A percentile compares a stretch with the other conserved stretches of the same genome.
phyloP scores from a whole-genome alignment of 2,113 vertebrate species.

The Chaenogobius annularis region DNA sequence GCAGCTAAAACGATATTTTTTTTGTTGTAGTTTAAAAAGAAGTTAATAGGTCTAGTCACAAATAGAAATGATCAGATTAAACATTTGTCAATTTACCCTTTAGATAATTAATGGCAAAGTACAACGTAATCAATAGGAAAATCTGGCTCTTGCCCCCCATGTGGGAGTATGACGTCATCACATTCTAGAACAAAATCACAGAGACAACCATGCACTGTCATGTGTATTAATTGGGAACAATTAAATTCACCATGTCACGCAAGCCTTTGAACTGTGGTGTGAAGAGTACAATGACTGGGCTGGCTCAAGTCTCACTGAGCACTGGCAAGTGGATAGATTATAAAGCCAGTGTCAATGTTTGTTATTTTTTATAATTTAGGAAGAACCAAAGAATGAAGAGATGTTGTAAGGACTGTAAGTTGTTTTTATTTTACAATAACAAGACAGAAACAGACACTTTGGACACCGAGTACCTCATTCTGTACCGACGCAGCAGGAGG shows the following conservation, averaged over 20 bases:
- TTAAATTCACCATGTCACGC: not conserved
- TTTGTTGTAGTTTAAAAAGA: too few species aligned
- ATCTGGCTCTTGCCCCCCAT: too few species aligned
- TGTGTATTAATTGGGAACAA: not conserved
- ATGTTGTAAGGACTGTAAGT: slow-evolving; percentile 4
- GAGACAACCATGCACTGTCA: too few species aligned
- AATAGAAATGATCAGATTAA: too few species aligned
- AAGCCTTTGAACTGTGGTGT: not conserved
- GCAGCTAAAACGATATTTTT: too few species aligned
- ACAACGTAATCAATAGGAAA: too few species aligned
- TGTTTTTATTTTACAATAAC: slow-evolving; percentile 58
- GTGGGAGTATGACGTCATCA: too few species aligned
- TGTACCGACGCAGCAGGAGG: slow-evolving; percentile 12
- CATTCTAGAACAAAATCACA: too few species aligned
- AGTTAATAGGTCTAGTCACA: too few species aligned
- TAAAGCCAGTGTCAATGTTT: not conserved
- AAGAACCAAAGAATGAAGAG: not conserved
- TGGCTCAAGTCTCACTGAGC: not conserved
- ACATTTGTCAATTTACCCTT: too few species aligned
- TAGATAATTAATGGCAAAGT: too few species aligned
- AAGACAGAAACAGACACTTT: slow-evolving; percentile 30
- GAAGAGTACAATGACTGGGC: too few species aligned
- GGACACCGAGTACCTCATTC: slow-evolving; percentile 33
- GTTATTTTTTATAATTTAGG: not conserved
- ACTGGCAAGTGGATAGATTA: not conserved